phyloP scores from a whole-genome alignment of 1,140 invertebrate species.

The Anastrepha obliqua region DNA sequence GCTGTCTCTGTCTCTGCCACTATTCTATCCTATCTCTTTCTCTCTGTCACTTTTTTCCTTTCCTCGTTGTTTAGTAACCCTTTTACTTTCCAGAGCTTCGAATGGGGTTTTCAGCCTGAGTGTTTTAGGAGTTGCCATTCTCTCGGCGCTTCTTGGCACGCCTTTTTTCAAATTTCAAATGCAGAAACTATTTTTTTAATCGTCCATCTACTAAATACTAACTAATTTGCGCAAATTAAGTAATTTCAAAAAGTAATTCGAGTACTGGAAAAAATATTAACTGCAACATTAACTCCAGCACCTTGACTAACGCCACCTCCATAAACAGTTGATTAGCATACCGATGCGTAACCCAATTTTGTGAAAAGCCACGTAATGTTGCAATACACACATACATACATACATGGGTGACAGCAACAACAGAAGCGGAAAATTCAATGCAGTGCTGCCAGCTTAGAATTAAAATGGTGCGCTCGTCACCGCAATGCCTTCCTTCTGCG shows the following conservation, averaged over 20 bases:
- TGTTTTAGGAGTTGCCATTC: too few species aligned
- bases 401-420: neutral
- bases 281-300: neutral
- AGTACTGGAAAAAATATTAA: neutral
- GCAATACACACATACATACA: neutral
- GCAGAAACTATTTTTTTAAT: too few species aligned
- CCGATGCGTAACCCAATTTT: constrained; percentile 10
- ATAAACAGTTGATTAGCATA: constrained; percentile 37
- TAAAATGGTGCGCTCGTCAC: neutral
- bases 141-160: too few species aligned
- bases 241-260: neutral
- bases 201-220: too few species aligned
- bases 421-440: neutral
- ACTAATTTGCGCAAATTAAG: neutral
- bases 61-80: too few species aligned
- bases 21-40: too few species aligned
- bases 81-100: too few species aligned
- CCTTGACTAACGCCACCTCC: neutral
- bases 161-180: too few species aligned
- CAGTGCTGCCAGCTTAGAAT: neutral
- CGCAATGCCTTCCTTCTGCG: neutral
- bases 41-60: too few species aligned
- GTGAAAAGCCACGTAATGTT: neutral
- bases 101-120: too few species aligned
- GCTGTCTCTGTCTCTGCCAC: too few species aligned